Evolutionary conservation across 2,797 vertebrate species (phyloP), one percentile per base, ranked within the genome.

Genomic region (Gephyroberyx darwinii): DNA sequence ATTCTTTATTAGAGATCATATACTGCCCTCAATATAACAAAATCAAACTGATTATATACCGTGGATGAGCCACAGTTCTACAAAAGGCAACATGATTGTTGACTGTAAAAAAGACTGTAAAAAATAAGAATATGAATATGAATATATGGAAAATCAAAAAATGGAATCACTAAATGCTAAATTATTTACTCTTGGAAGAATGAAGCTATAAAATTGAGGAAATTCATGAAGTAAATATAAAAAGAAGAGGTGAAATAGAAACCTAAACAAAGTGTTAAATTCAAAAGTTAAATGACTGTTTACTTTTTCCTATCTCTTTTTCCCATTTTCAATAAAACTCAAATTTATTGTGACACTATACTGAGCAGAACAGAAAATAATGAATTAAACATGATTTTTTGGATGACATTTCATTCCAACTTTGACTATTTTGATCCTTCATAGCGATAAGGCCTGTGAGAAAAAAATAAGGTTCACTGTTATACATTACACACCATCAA

Each of bases 1-100:
- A 84, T 81, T 33, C 64, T 57, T 81, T 61, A 48, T 68, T 22
- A 22, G 35, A 74, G 63, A 72, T 77, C 80, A 87, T 20, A 52
- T 48, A 64, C 58, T 41, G 37, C 8, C 37, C 2, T 39, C 13
- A 12, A 50, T 53, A 59, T 53, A 33, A 72, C 53, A 65, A 30
- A 85, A 55, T 70, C 48, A 74, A 65, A 65, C 19, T 59, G 80
- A 75, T 65, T n/a, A 50, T 16, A 19, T 52, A 37, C 31, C n/a
- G 31, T 4, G 33, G 26, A 30, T 51, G 39, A 9, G 6, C 16
- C 7, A 19, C 33, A 12, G 19, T 64, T 35, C 10, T 43, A 51
- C 19, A 30, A 31, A 37, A 33, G 59, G 41, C 43, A 47, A 16
- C 31, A 13, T 17, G 5, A 39, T 55, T 41, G 13, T 13, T 41